Evolutionary conservation across 1,140 invertebrate species (phyloP).

Genomic region (Drosophila parabipectinata): DNA sequence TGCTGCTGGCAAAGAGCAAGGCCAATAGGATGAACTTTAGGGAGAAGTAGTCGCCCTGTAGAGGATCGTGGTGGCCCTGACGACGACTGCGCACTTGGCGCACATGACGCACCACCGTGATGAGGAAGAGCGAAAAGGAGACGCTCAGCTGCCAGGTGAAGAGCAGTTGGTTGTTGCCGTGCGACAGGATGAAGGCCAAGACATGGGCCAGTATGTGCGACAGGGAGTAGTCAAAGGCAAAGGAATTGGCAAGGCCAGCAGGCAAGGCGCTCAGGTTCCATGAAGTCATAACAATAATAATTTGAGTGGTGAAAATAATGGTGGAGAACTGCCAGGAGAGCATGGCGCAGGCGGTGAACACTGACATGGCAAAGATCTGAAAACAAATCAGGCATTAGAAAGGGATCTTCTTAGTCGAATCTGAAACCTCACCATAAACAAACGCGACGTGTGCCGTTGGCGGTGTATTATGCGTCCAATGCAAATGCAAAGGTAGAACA

Average conservation of each 20-base stretch:
- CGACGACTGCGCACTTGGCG: slow-evolving; percentile 44
- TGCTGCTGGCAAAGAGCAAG: slow-evolving; percentile 61
- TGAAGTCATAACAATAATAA: slow-evolving; percentile 69
- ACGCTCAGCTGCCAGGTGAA: slow-evolving; percentile 70
- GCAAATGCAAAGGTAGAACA: slow-evolving; percentile 78
- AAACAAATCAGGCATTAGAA: background rate
- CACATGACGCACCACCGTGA: slow-evolving; percentile 53
- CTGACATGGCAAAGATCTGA: slow-evolving; percentile 69
- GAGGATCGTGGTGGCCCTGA: slow-evolving; percentile 30
- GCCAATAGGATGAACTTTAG: slow-evolving; percentile 65
- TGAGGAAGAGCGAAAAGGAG: slow-evolving; percentile 61
- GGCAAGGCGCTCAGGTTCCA: slow-evolving; percentile 56
- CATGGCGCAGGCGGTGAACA: slow-evolving; percentile 69
- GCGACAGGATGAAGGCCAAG: slow-evolving; percentile 72
- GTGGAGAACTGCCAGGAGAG: slow-evolving; percentile 82
- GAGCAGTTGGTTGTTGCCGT: slow-evolving; percentile 69
- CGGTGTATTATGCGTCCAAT: slow-evolving; percentile 62
- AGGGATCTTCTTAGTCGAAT: background rate
- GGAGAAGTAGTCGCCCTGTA: slow-evolving; percentile 61
- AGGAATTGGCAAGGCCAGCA: slow-evolving; percentile 49
- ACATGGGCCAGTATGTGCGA: slow-evolving; percentile 71
- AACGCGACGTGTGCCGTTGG: slow-evolving; percentile 54
- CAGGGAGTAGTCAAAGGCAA: slow-evolving; percentile 71
- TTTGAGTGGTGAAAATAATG: slow-evolving; percentile 76
- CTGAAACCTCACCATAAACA: slow-evolving; percentile 63